phyloP scores from a whole-genome alignment of 2,113 vertebrate genomes.

The Hypanus sabinus region DNA sequence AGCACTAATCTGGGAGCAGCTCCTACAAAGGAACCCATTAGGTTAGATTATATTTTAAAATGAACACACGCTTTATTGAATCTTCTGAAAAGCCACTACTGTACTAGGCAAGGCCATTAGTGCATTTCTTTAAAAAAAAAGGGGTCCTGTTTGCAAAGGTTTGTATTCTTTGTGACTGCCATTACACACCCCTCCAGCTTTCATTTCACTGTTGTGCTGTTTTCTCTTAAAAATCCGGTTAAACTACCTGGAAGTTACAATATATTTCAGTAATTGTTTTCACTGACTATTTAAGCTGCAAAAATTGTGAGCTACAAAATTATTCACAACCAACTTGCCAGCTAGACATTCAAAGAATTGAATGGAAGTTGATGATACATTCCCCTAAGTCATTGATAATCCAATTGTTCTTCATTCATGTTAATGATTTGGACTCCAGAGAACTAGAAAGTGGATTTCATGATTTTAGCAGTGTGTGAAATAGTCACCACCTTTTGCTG shows the following conservation, averaged over 20 bases:
- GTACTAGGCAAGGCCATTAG: slow-evolving; percentile 24
- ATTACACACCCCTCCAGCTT: neutral
- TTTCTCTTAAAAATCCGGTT: neutral
- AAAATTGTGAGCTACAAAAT: neutral
- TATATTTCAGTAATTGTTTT: neutral
- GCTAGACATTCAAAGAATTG: neutral
- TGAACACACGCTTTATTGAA: slow-evolving; percentile 24
- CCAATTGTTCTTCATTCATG: neutral
- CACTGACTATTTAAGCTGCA: too few relatives aligned
- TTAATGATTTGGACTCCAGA: too few relatives aligned
- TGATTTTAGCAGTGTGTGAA: too few relatives aligned
- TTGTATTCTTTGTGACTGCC: neutral
- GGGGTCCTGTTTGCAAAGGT: neutral
- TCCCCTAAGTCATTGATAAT: neutral
- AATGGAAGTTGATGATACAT: neutral
- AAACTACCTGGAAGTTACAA: neutral
- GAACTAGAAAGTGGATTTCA: too few relatives aligned
- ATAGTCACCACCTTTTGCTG: too few relatives aligned
- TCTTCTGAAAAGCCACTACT: slow-evolving; percentile 23
- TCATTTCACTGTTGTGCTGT: neutral
- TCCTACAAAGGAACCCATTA: slow-evolving; percentile 16
- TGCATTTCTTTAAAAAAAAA: neutral
- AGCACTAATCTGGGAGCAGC: slow-evolving; percentile 12
- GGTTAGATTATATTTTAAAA: slow-evolving; percentile 18
- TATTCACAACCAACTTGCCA: neutral